A percentile compares a stretch with the other conserved stretches of the same genome.
Conservation (phyloP, 2,797 vertebrate species). For the Argentina silus region DNA sequence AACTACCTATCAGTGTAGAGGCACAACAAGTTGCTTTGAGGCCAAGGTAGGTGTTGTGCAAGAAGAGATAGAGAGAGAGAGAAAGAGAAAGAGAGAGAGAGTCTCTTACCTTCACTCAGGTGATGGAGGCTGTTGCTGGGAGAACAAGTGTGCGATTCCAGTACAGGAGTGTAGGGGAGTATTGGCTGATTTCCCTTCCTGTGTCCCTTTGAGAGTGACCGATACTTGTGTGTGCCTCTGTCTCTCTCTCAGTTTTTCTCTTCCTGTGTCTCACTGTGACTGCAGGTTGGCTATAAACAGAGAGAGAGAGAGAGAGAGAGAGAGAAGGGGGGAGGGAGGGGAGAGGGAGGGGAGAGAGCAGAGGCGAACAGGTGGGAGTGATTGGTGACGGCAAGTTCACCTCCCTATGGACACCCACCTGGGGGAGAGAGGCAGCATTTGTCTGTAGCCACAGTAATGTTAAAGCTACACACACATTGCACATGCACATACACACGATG, state of each 20-base stretch:
- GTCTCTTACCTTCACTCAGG: constrained; percentile 37
- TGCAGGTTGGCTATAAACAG: constrained; percentile 36
- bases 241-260: constrained; percentile 1
- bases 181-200: constrained; percentile 26
- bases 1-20: constrained; percentile 40
- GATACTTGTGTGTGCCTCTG: background rate
- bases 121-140: constrained; percentile 43
- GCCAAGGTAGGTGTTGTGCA: background rate
- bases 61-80: background rate
- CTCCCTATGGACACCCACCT: constrained; percentile 59
- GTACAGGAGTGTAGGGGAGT: constrained; percentile 24
- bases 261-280: constrained; percentile 32
- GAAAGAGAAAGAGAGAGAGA: background rate
- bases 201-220: constrained; percentile 19
- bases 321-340: constrained; percentile 9
- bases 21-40: background rate
- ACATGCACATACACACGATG: constrained; percentile 11
- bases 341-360: constrained; percentile 5
- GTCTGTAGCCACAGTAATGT: constrained; percentile 21
- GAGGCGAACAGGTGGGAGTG: constrained; percentile 52
- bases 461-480: constrained; percentile 11
- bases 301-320: background rate
- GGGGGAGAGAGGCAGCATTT: constrained; percentile 37
- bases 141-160: constrained; percentile 19
- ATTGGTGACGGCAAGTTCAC: constrained; percentile 44